Evolutionary conservation across 2,113 vertebrate species (phyloP).

Genomic region (Entelurus aequoreus): DNA sequence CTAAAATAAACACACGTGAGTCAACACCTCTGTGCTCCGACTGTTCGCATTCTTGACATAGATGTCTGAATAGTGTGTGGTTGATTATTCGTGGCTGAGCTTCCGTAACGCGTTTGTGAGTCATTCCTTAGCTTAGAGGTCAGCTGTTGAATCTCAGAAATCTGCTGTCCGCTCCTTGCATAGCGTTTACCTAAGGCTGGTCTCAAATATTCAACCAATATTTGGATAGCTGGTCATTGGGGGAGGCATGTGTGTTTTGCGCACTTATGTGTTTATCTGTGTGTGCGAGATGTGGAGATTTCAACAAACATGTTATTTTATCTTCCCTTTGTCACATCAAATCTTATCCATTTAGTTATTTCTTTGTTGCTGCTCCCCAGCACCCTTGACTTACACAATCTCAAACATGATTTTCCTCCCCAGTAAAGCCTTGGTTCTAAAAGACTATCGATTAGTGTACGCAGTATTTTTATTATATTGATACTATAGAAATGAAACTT

Average conservation of each 20-base stretch:
- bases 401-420: too few species aligned
- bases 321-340: conserved; percentile 1
- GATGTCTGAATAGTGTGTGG: conserved; percentile 34
- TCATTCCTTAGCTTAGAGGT: conserved; percentile 17
- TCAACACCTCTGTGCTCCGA: conserved; percentile 34
- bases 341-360: background rate
- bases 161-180: conserved; percentile 15
- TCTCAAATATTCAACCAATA: conserved; percentile 1
- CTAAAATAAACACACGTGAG: conserved; percentile 49
- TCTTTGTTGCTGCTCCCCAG: too few species aligned
- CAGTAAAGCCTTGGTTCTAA: too few species aligned
- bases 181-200: background rate
- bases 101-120: conserved; percentile 9
- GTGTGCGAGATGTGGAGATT: background rate
- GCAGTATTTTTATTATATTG: too few species aligned
- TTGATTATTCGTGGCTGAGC: conserved; percentile 15
- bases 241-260: background rate
- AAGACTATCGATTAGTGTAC: too few species aligned
- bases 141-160: conserved; percentile 35
- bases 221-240: background rate
- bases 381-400: too few species aligned
- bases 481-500: too few species aligned
- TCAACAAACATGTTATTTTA: background rate
- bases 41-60: conserved; percentile 54
- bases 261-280: background rate